phyloP scores from a whole-genome alignment of 2,797 vertebrate genomes.

The Jordanella pulchra region DNA sequence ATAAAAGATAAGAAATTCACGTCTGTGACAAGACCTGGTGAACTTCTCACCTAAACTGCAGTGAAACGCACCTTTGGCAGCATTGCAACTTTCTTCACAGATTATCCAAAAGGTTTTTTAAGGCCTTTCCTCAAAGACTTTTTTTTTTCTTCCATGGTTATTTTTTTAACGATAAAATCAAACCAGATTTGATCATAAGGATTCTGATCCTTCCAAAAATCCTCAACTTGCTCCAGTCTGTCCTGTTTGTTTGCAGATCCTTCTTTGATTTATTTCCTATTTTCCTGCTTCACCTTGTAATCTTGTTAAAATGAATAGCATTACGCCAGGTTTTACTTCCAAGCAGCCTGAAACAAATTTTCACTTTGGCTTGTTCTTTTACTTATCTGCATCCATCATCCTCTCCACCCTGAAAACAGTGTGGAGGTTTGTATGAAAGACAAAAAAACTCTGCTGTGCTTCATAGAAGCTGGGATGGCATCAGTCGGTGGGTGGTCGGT shows the following conservation, averaged over 20 bases:
- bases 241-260: slow-evolving; percentile 3
- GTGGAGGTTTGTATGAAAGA: not conserved
- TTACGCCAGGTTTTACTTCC: not conserved
- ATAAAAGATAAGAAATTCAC: not conserved
- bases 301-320: not conserved
- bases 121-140: not conserved
- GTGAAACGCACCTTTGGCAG: slow-evolving; percentile 3
- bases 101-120: not conserved
- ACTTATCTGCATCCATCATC: not conserved
- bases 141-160: not conserved
- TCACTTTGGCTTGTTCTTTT: not conserved
- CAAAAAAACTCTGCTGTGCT: not conserved
- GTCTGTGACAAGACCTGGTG: not conserved
- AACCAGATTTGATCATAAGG: not conserved
- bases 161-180: slow-evolving; percentile 2
- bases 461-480: not conserved
- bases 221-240: not conserved
- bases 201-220: not conserved
- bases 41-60: not conserved
- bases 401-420: not conserved
- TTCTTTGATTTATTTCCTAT: not conserved
- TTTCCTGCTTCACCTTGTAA: not conserved
- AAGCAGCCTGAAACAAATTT: not conserved
- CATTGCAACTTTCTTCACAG: not conserved
- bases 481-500: not conserved